phyloP scores from a whole-genome alignment of 2,797 vertebrate species.

The Heterohyrax brucei region DNA sequence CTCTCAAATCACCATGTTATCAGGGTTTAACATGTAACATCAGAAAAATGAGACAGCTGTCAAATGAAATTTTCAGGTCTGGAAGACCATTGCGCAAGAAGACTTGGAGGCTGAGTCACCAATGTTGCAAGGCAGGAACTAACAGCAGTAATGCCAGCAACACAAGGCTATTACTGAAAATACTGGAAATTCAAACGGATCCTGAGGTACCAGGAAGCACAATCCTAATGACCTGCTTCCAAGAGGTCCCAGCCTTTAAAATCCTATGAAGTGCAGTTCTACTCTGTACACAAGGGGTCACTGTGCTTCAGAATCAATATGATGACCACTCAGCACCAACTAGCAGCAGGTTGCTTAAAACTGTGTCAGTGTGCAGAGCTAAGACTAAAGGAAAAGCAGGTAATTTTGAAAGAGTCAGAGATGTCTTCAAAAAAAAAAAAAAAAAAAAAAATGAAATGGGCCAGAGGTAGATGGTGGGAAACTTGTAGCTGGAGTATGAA shows the following conservation, averaged over 20 bases:
- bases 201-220: not conserved
- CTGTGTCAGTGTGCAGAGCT: rapidly evolving
- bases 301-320: not conserved
- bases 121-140: rapidly evolving
- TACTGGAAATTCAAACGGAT: not conserved
- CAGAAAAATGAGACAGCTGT: not conserved
- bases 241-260: not conserved
- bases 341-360: not conserved
- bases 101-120: not conserved
- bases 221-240: not conserved
- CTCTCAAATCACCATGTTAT: too few relatives aligned
- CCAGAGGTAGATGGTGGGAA: not conserved
- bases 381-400: not conserved
- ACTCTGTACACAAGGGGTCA: not conserved
- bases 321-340: not conserved
- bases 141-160: rapidly evolving
- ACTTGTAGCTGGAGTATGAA: not conserved
- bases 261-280: not conserved
- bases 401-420: not conserved
- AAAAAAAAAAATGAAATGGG: not conserved
- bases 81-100: not conserved
- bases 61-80: not conserved
- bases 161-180: too few relatives aligned
- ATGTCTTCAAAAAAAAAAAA: too few relatives aligned
- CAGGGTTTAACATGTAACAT: not conserved